Evolutionary conservation across 2,113 vertebrate genomes (phyloP).

Genomic region (Campylomormyrus numenius): DNA sequence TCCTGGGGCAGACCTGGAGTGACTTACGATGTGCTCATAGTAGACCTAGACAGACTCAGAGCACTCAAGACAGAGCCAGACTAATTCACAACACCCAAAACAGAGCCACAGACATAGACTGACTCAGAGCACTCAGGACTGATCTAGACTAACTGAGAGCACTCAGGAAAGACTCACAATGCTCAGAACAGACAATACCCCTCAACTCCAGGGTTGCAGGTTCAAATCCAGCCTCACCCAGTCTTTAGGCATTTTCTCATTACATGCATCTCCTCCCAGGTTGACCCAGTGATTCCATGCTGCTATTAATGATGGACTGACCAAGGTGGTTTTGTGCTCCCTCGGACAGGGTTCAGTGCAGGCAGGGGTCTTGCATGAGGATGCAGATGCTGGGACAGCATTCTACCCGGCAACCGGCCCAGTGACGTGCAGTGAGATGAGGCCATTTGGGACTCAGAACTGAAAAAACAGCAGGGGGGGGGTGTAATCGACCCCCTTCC

Average conservation of each 20-base stretch:
- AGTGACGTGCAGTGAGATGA: background rate
- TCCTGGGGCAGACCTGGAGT: background rate
- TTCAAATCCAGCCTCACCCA: background rate
- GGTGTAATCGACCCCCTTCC: background rate
- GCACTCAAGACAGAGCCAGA: background rate
- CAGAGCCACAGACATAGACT: background rate
- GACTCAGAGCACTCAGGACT: background rate
- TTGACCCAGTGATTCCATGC: background rate
- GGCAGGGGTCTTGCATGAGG: background rate
- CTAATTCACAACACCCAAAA: background rate
- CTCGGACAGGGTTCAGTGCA: background rate
- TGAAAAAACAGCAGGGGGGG: background rate
- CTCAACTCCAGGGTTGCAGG: background rate
- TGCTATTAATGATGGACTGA: background rate
- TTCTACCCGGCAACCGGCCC: background rate
- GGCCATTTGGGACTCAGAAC: background rate
- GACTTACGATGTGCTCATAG: background rate
- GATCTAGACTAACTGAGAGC: background rate
- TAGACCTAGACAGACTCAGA: background rate
- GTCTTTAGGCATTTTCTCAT: background rate
- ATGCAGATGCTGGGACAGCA: background rate
- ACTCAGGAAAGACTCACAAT: background rate
- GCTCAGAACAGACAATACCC: background rate
- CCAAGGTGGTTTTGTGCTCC: background rate
- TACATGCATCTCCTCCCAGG: background rate